A percentile compares a stretch with the other conserved stretches of the same genome.
phyloP scores from a whole-genome alignment of 2,113 vertebrate genomes.

The Cephalopholis sonnerati region DNA sequence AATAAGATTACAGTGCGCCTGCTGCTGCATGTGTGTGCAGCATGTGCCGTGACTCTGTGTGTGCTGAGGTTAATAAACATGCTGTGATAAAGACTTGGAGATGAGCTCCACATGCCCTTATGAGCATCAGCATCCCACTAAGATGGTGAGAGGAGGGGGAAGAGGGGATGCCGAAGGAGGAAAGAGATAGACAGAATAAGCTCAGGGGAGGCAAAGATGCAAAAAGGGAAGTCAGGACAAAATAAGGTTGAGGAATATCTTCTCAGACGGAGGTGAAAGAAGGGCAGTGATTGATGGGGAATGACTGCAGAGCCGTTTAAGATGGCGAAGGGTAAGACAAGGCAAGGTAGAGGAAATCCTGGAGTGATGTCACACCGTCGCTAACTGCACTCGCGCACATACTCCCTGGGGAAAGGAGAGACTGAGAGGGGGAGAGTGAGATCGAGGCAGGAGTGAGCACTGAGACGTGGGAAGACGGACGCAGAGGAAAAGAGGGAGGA shows the following conservation, averaged over 20 bases:
- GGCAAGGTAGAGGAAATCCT: slow-evolving; percentile 70
- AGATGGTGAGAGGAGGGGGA: not conserved
- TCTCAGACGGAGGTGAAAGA: not conserved
- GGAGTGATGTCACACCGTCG: slow-evolving; percentile 70
- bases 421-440: not conserved
- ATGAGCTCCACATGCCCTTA: not conserved
- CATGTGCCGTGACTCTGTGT: slow-evolving; percentile 14
- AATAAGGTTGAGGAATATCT: no score
- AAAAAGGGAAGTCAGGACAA: not conserved
- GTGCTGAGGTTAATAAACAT: slow-evolving; percentile 5
- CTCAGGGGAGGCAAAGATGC: not conserved
- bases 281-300: slow-evolving; percentile 6
- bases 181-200: not conserved
- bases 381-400: slow-evolving; percentile 34
- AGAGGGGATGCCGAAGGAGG: not conserved
- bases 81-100: slow-evolving; percentile 9
- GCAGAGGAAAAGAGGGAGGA: not conserved
- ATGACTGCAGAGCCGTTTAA: slow-evolving; percentile 1
- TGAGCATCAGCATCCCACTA: slow-evolving; percentile 15
- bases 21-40: slow-evolving; percentile 22
- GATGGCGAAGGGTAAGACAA: slow-evolving; percentile 12
- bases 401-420: slow-evolving; percentile 13
- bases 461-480: not conserved
- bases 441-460: not conserved
- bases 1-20: slow-evolving; percentile 47